These are phyloP conservation scores for Pogoniulus pusillus DNA, from an alignment of 2,797 vertebrate genomes.

Conservation along the genomic window DNA sequence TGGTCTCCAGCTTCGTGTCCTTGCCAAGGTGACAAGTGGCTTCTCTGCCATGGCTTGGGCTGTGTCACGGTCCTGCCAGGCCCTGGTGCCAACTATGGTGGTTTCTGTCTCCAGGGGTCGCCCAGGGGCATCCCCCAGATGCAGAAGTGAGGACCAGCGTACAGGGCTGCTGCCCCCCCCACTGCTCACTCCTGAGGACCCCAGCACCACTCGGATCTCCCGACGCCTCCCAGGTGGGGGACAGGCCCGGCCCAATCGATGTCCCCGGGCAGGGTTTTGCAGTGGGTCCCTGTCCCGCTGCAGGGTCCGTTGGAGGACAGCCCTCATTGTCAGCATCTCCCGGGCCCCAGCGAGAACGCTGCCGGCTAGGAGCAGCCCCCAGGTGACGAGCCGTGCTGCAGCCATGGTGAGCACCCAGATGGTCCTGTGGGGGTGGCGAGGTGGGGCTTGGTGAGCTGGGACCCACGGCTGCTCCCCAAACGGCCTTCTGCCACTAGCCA, in stretches of 20 bases:
- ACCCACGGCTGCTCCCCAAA: rapidly evolving
- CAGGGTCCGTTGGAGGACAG: background rate
- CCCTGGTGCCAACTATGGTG: background rate
- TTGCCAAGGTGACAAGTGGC: rapidly evolving
- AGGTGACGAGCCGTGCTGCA: constrained; percentile 14
- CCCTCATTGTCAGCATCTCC: background rate
- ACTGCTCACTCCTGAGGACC: background rate
- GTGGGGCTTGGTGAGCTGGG: background rate
- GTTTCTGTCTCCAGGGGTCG: background rate
- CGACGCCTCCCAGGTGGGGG: constrained; percentile 14
- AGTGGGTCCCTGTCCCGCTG: background rate
- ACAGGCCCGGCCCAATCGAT: background rate
- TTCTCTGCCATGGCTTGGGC: background rate
- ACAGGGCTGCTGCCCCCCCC: background rate
- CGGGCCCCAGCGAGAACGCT: background rate
- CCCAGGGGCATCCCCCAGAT: background rate
- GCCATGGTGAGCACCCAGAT: background rate
- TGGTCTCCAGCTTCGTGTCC: background rate
- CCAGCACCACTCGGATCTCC: background rate
- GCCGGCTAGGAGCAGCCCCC: constrained; percentile 31
- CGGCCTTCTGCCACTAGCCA: rapidly evolving
- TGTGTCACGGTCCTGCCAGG: background rate
- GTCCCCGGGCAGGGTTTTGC: background rate
- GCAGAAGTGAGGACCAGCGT: background rate
- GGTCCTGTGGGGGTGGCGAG: background rate